Percentiles rank a stretch among this genome's conserved stretches.
phyloP scores from a whole-genome alignment of 2,113 vertebrate genomes.

The Pseudopipra pipra region DNA sequence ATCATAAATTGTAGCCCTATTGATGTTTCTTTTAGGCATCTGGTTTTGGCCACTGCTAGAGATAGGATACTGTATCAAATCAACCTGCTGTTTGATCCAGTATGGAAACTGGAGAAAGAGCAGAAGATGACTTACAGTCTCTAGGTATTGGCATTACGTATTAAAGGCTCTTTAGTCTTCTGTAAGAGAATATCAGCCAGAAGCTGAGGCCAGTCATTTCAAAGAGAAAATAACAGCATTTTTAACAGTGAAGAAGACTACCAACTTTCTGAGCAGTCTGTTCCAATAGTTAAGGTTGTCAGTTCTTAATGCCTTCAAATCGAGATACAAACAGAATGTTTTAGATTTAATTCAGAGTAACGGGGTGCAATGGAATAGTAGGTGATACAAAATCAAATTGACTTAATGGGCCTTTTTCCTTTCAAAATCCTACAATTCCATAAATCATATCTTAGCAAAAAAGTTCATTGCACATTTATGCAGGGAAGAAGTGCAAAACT shows the following conservation, averaged over 20 bases:
- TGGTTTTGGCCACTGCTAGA: not conserved
- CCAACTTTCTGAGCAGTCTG: not conserved
- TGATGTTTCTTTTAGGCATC: not conserved
- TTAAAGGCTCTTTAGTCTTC: not conserved
- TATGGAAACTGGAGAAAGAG: not conserved
- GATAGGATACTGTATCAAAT: not conserved
- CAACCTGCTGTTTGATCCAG: not conserved
- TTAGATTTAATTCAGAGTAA: not conserved
- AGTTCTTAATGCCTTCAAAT: not conserved
- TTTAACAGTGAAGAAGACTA: not conserved
- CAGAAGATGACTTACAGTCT: not conserved
- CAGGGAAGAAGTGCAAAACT: not conserved
- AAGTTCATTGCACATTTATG: not conserved
- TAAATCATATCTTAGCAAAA: not conserved
- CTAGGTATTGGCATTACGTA: not conserved
- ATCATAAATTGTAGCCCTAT: not conserved
- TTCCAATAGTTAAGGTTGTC: not conserved
- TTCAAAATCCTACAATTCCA: not conserved
- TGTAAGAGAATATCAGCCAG: not conserved
- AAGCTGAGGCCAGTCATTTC: not conserved
- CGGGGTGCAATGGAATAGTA: not conserved
- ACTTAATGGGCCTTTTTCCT: not conserved
- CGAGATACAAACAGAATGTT: not conserved
- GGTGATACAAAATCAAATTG: not conserved
- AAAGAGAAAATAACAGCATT: not conserved